phyloP scores from a whole-genome alignment of 2,113 vertebrate genomes.

The Telmatochromis sp. region DNA sequence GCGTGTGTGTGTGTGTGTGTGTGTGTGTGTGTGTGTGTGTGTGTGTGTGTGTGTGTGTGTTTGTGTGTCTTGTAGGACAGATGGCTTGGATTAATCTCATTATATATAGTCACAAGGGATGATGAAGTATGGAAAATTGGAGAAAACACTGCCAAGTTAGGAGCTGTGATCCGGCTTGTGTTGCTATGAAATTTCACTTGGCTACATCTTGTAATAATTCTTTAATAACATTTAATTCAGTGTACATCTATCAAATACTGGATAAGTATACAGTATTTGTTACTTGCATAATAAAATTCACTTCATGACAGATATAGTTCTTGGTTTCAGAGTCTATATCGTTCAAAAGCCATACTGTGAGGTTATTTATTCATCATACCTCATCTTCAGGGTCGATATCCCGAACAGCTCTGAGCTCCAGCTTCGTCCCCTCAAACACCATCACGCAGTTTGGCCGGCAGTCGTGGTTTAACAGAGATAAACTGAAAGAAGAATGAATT shows the following conservation, averaged over 20 bases:
- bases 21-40: neutral
- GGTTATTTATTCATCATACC: constrained; percentile 66
- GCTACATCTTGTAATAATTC: neutral
- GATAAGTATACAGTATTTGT: neutral
- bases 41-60: neutral
- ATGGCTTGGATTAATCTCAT: constrained; percentile 45
- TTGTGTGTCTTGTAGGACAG: constrained; percentile 10
- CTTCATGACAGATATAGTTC: neutral
- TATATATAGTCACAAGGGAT: constrained; percentile 23
- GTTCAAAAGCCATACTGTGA: neutral
- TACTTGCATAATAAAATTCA: neutral
- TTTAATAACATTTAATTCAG: neutral
- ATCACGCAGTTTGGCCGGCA: constrained; percentile 94
- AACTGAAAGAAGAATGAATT: constrained; percentile 58
- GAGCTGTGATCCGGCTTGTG: neutral
- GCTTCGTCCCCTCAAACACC: constrained; percentile 81
- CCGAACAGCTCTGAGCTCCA: constrained; percentile 80
- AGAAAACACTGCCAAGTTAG: neutral
- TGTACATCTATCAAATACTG: neutral
- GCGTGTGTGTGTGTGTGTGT: neutral
- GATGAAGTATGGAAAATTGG: neutral
- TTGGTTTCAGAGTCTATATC: neutral
- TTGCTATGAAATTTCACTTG: neutral
- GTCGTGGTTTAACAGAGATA: constrained; percentile 95
- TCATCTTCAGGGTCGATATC: constrained; percentile 81